Conservation (phyloP, 2,888 invertebrate genomes). For the Dolichomitus sp. region DNA sequence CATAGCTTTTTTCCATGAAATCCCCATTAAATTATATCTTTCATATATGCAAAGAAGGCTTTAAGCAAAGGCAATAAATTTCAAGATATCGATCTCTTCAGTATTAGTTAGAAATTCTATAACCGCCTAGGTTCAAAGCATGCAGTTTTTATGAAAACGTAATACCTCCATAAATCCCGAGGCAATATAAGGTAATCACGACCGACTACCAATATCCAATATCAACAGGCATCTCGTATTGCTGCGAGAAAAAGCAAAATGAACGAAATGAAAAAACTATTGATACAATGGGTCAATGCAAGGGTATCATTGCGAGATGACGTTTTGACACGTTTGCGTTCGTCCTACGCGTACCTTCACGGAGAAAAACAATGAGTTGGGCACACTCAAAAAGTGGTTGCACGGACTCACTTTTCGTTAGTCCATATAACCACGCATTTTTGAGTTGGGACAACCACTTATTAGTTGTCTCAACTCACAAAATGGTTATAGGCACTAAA, state of each 20-base stretch:
- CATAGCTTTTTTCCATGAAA: too few species aligned
- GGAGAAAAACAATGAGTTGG: too few species aligned
- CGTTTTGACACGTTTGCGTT: neutral
- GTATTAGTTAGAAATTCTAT: neutral
- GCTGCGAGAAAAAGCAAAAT: neutral
- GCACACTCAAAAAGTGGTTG: too few species aligned
- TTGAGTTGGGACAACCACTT: too few species aligned
- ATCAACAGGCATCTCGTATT: neutral
- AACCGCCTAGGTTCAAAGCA: neutral
- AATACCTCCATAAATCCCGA: neutral
- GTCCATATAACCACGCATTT: too few species aligned
- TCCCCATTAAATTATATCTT: too few species aligned
- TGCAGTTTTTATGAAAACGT: neutral
- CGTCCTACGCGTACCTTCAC: too few species aligned
- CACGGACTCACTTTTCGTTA: too few species aligned
- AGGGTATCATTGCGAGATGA: constrained; percentile 4
- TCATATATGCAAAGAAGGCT: too few species aligned
- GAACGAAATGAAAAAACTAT: neutral
- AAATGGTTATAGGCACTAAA: too few species aligned
- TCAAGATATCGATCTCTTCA: neutral
- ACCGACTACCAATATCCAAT: too few species aligned
- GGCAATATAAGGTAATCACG: neutral
- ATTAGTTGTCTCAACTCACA: too few species aligned
- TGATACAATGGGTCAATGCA: neutral
- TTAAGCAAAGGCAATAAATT: neutral